Base-by-base conservation (phyloP, 1,140 invertebrate species). In the Macrobrachium nipponense region DNA sequence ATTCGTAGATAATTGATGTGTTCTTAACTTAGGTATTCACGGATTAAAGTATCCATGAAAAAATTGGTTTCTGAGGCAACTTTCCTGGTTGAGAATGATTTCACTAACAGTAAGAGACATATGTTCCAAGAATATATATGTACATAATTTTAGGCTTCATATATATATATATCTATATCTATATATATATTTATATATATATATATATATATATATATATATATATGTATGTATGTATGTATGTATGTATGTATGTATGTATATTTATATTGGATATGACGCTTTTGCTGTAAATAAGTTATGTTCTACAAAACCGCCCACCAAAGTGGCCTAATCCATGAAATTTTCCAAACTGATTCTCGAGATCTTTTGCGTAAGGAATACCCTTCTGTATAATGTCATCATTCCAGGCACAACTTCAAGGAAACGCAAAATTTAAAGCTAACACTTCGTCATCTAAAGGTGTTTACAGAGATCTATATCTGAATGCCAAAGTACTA, bases 81-180 rank as follows among this genome's bases (percentile, higher is more conserved):
- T 36, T 36, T 4, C 4, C 27, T 36, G 4, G 27, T 36, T 36
- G 27, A 36, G 27, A 36, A 36, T 36, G 27, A 36, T 36, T 36
- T 36, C 27, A 36, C 27, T 2, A 4, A 36, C 1, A 36, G 27
- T 36, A 36, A 36, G 27, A 36, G 4, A 36, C 27, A 4, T 36
- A 1, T 36, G 27, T 36, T 36, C 1, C 27, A 36, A 36, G 6
- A 27, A 70, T 70, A 70, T 70, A 70, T 70, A 70, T 70, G 20
- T 70, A 70, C 20, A 70, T 70, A 70, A n/a, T n/a, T n/a, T n/a
- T n/a, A n/a, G n/a, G n/a, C n/a, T 70, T n/a, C 20, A 70, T 23
- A 70, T 70, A 70, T 70, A 70, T 70, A 70, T 70, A 70, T 70
- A 70, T 70, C 17, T 70, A 70, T 70, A 20, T 70, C 17, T 70